A percentile compares a stretch with the other conserved stretches of the same genome.
Evolutionary conservation across 2,797 vertebrate genomes (phyloP).

Genomic region (Sebastes cheni): DNA sequence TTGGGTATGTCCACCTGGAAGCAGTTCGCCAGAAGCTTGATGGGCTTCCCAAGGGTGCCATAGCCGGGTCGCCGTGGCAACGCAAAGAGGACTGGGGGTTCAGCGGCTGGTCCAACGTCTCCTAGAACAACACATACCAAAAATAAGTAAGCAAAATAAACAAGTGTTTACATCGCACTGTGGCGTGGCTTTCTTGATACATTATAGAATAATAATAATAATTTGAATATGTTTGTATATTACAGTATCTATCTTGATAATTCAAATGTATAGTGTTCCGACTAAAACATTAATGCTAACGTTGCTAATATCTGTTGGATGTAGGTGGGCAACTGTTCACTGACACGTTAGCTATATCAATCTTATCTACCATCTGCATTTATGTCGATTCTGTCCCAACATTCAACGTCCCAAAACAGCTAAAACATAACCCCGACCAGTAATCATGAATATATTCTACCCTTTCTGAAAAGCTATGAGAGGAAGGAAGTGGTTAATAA

Average conservation of each 20-base stretch:
- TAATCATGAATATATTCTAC: not conserved
- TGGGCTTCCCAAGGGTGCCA: constrained; percentile 98
- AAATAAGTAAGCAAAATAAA: not conserved
- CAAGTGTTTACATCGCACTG: not conserved
- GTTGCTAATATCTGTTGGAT: not conserved
- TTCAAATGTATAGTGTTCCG: not conserved
- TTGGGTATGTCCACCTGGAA: constrained; percentile 99
- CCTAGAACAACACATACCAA: constrained; percentile 65
- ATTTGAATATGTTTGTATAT: not conserved
- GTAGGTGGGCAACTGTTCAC: not conserved
- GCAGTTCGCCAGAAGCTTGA: constrained; percentile 98
- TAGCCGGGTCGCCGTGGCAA: constrained; percentile 96
- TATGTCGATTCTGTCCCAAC: not conserved
- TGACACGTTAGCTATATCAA: not conserved
- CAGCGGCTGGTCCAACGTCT: constrained; percentile 93
- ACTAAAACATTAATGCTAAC: not conserved
- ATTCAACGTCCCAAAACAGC: not conserved
- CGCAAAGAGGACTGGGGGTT: constrained; percentile 91
- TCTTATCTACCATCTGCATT: not conserved
- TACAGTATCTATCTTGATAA: not conserved
- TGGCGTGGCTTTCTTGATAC: not conserved
- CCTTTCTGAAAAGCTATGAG: not conserved
- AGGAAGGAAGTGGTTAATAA: constrained; percentile 66
- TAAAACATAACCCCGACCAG: not conserved
- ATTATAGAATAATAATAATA: not conserved